phyloP scores from a whole-genome alignment of 2,113 vertebrate genomes.

The Microtus pennsylvanicus region DNA sequence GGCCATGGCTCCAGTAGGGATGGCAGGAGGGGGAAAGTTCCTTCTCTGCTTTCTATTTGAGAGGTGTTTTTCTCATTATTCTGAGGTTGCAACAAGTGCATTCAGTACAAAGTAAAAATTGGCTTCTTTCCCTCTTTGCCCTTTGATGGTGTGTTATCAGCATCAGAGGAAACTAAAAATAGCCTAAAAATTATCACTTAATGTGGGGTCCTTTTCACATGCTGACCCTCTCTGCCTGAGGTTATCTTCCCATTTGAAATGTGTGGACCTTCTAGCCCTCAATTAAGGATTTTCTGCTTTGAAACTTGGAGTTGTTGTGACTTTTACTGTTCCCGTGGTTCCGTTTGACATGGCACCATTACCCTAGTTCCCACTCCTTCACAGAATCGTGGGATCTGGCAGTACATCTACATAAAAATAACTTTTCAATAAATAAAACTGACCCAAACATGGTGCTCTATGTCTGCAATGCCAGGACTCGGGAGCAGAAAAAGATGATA shows the following conservation, averaged over 20 bases:
- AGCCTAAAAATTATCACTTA: not conserved
- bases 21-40: not conserved
- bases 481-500: not conserved
- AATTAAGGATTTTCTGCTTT: constrained; percentile 18
- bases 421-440: not conserved
- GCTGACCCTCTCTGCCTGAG: not conserved
- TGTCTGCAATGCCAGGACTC: not conserved
- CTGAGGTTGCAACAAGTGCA: not conserved
- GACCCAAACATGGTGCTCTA: not conserved
- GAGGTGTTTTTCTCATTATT: not conserved
- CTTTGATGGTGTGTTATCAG: not conserved
- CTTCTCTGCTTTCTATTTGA: not conserved
- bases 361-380: not conserved
- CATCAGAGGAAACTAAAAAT: not conserved
- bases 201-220: not conserved
- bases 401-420: not conserved
- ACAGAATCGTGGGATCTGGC: not conserved
- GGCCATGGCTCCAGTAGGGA: not conserved
- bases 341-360: not conserved
- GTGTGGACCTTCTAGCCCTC: not conserved
- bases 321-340: not conserved
- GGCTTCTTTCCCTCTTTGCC: not conserved
- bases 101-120: constrained; percentile 34
- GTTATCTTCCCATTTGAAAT: not conserved
- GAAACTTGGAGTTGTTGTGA: not conserved